Evolutionary conservation across 30 jellyfish, hydroid and myxozoan species (phyloP), one percentile per base, ranked within the genome.

Genomic region (Hydractinia echinata): DNA sequence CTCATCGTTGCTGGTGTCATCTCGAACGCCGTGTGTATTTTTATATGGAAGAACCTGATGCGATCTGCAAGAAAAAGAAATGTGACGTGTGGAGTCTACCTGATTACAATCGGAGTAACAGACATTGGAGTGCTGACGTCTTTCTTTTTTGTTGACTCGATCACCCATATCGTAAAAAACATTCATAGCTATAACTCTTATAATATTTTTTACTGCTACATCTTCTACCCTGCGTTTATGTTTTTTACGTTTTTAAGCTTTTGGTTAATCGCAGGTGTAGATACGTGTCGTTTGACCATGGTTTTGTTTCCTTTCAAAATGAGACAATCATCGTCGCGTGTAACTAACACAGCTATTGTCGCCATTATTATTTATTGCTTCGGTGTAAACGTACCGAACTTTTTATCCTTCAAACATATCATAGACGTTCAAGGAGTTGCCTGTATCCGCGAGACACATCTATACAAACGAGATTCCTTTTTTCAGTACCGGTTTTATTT

Each of bases 231-330:
- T 8, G 55, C 81, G n/a, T 71, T 20, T 15, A 71, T 50, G 55
- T 71, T 71, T 50, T 71, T 71, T 15, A 71, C 61, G 44, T 71
- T 71, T 71, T 60, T 71, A 8, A 71, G 60, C n/a, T 71, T 71
- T 50, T 71, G 81, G 81, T 52, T 71, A 52, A 71, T 71, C 10
- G 81, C 81, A 7, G 81, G 81, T 60, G 81, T 71, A 5, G 81
- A 71, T 52, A 7, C 81, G 55, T 71, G 81, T 71, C 81, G 81
- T 8, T 52, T 71, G 1, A 71, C 81, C 0, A 71, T 71, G 81
- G 81, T 71, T 7, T 71, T 71, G 52, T 71, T 20, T 52, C 81
- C 81, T 30, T 19, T 71, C 68, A 71, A 71, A 52, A 30, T 71
- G 55, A 7, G 81, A 7, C 81, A 71, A 19, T 48, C 81, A 39